Base-by-base conservation (phyloP, 2,888 invertebrate genomes). In the Microctonus brassicae region DNA sequence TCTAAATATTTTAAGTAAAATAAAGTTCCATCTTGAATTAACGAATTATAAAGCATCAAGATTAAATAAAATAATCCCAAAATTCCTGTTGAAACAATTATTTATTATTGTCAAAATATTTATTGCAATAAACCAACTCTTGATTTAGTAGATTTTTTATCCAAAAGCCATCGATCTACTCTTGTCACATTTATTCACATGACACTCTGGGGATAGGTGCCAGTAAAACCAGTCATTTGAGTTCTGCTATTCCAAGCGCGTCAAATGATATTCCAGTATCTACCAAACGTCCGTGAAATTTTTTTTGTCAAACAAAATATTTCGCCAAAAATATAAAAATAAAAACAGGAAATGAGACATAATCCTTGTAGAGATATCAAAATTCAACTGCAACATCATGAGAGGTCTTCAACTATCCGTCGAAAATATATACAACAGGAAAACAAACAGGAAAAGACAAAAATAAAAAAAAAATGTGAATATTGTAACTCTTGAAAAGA, bases 231-330 rank as follows among this genome's bases (percentile, higher is more conserved):
- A 58, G 58, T 58, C 58, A 58, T 58, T 58, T 58, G 26, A 17
- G 29, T 2, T 34, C 33, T 34, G 26, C 55, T 55, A 55, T 55
- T 55, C 13, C 7, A 55, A 55, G 17, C 55, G 55, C n/a, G 55
- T 55, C 55, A 55, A 26, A 55, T 55, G 33, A 58, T 34, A 29
- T 47, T 29, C 17, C 58, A 58, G 34, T 58, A 58, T 58, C 33
- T 20, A 58, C 29, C 24, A 55, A 55, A 10, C 20, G 47, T 17
- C 47, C 17, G 7, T 9, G 17, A n/a, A 47, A 47, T 39, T 13
- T 39, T 39, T n/a, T n/a, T n/a, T 58, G 33, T 10, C 34, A 7
- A n/a, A 58, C 17, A 17, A 17, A 17, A 47, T 29, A 47, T 36
- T 34, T 33, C 6, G 11, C 17, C 1, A 13, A 4, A 20, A 65